phyloP scores from a whole-genome alignment of 2,113 vertebrate species.

The Sarotherodon lohbergeri region DNA sequence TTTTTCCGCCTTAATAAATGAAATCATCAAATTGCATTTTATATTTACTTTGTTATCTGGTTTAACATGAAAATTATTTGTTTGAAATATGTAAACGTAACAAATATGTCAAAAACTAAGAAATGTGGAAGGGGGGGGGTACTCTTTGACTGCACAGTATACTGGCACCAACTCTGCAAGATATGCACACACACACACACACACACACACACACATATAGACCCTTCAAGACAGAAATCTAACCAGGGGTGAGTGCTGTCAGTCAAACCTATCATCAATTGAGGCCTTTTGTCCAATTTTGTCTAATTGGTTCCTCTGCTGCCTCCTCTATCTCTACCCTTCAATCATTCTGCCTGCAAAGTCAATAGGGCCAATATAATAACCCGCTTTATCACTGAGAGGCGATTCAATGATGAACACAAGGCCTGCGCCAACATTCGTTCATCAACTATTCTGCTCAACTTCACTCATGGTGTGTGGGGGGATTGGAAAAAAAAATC shows the following conservation, averaged over 20 bases:
- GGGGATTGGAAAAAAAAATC: constrained; percentile 29
- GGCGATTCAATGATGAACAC: constrained; percentile 59
- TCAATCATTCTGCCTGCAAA: constrained; percentile 66
- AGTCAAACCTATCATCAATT: constrained; percentile 73
- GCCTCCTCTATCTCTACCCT: constrained; percentile 60
- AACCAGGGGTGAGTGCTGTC: constrained; percentile 55
- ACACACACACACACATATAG: background rate
- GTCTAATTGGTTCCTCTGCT: constrained; percentile 76
- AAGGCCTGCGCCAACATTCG: constrained; percentile 21
- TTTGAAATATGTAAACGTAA: background rate
- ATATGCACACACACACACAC: background rate
- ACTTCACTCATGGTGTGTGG: constrained; percentile 7
- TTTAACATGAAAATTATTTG: background rate
- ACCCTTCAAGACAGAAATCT: background rate
- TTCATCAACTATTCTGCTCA: constrained; percentile 54
- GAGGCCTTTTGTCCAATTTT: constrained; percentile 75
- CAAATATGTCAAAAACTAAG: background rate
- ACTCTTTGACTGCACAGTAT: too few relatives aligned
- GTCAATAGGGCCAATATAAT: constrained; percentile 68
- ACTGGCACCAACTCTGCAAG: background rate
- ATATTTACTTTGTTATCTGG: too few relatives aligned
- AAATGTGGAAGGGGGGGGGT: too few relatives aligned
- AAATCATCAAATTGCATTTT: background rate
- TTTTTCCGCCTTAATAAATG: background rate
- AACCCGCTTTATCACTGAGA: constrained; percentile 65